A percentile compares a stretch with the other conserved stretches of the same genome.
phyloP scores from a whole-genome alignment of 2,113 vertebrate genomes.

The Thryonomys swinderianus region DNA sequence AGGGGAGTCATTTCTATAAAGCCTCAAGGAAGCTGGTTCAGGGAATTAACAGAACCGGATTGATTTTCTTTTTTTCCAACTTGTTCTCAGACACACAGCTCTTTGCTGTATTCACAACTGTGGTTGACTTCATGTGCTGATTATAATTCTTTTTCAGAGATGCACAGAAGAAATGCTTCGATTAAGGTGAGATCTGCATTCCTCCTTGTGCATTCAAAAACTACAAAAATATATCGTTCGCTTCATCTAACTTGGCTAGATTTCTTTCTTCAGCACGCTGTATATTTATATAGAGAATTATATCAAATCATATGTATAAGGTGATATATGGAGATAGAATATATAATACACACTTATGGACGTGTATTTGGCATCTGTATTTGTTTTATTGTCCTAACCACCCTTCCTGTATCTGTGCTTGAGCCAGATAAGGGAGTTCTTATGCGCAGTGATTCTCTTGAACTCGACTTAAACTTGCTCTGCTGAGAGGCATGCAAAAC shows the following conservation, averaged over 20 bases:
- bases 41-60: not conserved
- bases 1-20: not conserved
- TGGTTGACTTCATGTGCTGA: not conserved
- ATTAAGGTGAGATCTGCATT: not conserved
- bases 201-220: not conserved
- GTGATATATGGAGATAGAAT: not conserved
- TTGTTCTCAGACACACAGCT: not conserved
- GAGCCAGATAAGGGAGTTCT: not conserved
- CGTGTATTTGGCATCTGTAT: too few relatives aligned
- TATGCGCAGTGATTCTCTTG: accelerated
- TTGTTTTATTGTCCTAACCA: not conserved
- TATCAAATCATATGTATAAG: not conserved
- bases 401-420: not conserved
- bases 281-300: not conserved
- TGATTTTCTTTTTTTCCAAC: not conserved
- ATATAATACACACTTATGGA: too few relatives aligned
- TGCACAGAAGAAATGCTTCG: not conserved
- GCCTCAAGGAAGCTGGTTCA: not conserved
- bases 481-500: not conserved
- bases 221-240: not conserved
- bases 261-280: not conserved
- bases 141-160: not conserved
- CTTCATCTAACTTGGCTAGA: not conserved
- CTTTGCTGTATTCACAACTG: not conserved
- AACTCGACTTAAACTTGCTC: not conserved